A percentile compares a stretch with the other conserved stretches of the same genome.
These are phyloP conservation scores for Drosophila quadrilineata DNA, from an alignment of 1,140 invertebrate species.

Conservation along the genomic window DNA sequence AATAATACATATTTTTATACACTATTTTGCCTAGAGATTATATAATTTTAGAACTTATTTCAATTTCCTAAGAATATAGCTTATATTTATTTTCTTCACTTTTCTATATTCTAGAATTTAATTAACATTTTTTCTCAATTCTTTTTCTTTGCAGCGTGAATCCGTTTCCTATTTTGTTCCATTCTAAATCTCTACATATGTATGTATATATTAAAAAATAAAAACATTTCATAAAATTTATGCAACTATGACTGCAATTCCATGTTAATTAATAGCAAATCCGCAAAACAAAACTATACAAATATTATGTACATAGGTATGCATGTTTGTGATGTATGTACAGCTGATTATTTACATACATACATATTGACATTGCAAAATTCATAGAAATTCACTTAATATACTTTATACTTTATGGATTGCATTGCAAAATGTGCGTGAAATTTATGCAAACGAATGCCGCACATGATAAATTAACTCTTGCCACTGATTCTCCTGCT, in stretches of 20 bases:
- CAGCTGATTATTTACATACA: conserved; percentile 18
- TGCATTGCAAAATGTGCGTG: conserved; percentile 23
- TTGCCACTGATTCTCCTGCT: no score
- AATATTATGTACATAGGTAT: not conserved
- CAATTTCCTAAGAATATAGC: no score
- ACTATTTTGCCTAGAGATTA: no score
- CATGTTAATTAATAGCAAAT: not conserved
- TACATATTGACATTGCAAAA: not conserved
- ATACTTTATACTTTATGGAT: conserved; percentile 12
- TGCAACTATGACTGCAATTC: no score
- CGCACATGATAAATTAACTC: conserved; percentile 31
- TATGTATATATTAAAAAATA: no score
- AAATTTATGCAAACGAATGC: conserved; percentile 42
- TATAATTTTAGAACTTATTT: no score
- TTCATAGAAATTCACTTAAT: conserved; percentile 25
- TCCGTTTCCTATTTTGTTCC: conserved; percentile 38
- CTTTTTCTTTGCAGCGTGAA: conserved; percentile 23
- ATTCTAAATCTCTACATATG: no score
- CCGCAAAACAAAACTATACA: conserved; percentile 16
- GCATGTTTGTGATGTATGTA: not conserved
- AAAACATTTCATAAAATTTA: no score
- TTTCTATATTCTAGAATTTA: no score
- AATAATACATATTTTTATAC: no score
- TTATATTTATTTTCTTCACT: no score
- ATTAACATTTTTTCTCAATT: not conserved